phyloP scores from a whole-genome alignment of 2,888 invertebrate genomes.

The Lithosia quadra region DNA sequence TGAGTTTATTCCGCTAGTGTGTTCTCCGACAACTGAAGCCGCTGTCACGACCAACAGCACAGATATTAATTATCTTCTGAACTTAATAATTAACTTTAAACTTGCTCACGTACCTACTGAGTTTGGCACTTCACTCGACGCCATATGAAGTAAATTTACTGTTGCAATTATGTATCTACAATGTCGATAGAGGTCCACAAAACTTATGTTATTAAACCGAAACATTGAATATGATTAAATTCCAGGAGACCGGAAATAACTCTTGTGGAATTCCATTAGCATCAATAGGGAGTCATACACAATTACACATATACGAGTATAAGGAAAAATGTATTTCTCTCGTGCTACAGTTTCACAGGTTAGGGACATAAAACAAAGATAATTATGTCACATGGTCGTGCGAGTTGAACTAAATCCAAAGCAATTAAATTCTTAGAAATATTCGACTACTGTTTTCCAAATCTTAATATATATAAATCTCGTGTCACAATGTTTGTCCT shows the following conservation, averaged over 20 bases:
- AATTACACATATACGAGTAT: no score
- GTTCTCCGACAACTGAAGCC: slow-evolving; percentile 39
- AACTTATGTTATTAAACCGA: slow-evolving; percentile 55
- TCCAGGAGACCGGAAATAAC: slow-evolving; percentile 21
- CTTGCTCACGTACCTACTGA: slow-evolving; percentile 71
- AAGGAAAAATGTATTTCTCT: slow-evolving; percentile 17
- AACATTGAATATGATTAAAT: slow-evolving; percentile 31
- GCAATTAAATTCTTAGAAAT: slow-evolving; percentile 28
- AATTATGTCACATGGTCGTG: slow-evolving; percentile 15
- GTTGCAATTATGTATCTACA: slow-evolving; percentile 67
- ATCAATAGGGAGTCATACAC: not conserved
- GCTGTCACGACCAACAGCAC: slow-evolving; percentile 61
- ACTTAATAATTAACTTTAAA: slow-evolving; percentile 81
- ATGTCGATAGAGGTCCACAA: slow-evolving; percentile 47
- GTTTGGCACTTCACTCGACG: slow-evolving; percentile 73
- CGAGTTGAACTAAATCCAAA: slow-evolving; percentile 29
- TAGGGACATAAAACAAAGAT: not conserved
- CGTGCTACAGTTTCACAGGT: slow-evolving; percentile 2
- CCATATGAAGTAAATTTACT: slow-evolving; percentile 69
- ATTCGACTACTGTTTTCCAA: no score
- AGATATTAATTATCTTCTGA: slow-evolving; percentile 78
- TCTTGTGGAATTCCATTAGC: slow-evolving; percentile 18
- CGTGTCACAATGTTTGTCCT: no score
- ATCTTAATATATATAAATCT: no score
- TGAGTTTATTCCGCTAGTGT: slow-evolving; percentile 42